Evolutionary conservation across 2,888 invertebrate genomes (phyloP), one percentile per base, ranked within the genome.

Genomic region (Bellardia pandia): DNA sequence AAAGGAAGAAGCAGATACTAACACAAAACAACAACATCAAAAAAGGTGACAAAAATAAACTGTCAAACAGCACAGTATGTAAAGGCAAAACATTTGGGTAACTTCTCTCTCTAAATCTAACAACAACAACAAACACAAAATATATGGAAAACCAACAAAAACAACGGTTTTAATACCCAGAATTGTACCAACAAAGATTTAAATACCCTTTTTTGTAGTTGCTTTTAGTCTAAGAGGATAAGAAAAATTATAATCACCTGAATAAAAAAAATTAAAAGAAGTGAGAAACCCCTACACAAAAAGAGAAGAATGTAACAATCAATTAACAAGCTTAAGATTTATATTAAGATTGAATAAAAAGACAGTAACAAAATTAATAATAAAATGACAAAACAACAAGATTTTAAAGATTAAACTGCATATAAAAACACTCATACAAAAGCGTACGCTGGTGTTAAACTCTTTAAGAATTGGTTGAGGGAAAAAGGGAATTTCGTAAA

Each of bases 231-330:
- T 23, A 23, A 23, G 23, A 13, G 6, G 33, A 66, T 14, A 30
- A 68, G 23, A 75, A 79, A 69, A 74, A 56, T 74, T 60, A 79
- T 74, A 79, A 84, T 81, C 86, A 79, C 75, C 64, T 76, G 75
- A 75, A 71, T 83, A 71, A 76, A 64, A 40, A 64, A 40, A 40
- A 40, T 2, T 51, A 80, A 16, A 45, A 40, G 16, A 81, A 81
- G 85, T 76, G 76, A 85, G 87, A 81, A 85, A 80, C 77, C 77
- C 81, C 81, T 85, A 87, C 87, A 87, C 72, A 58, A 84, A 74
- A 84, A 53, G 37, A 60, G 76, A 89, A 84, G 90, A 91, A 90
- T 92, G 91, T 92, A 90, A 91, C 91, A 91, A 92, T 91, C 92
- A 92, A 91, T 92, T 92, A 91, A 91, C 89, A 89, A 89, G 89